These are phyloP conservation scores for Pachypanchax playfairii DNA, from an alignment of 2,113 vertebrate genomes.

Conservation along the genomic window DNA sequence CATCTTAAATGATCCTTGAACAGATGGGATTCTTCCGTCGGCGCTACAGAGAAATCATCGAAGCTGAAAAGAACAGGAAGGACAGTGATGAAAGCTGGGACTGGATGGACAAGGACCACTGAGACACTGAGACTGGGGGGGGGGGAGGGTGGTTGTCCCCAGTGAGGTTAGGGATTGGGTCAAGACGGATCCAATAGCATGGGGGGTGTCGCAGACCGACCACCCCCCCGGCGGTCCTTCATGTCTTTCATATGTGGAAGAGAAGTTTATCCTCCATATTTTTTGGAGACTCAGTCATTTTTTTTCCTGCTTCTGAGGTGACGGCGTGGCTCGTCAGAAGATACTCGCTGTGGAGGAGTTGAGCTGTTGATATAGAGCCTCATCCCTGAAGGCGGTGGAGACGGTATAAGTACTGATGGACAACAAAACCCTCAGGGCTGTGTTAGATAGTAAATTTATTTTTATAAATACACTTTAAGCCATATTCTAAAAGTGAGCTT, in stretches of 20 bases:
- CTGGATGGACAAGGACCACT: constrained; percentile 96
- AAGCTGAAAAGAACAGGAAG: constrained; percentile 95
- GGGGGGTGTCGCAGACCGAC: constrained; percentile 65
- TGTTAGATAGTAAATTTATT: constrained; percentile 89
- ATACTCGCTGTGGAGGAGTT: constrained; percentile 74
- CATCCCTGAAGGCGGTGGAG: constrained; percentile 83
- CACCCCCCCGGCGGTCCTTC: constrained; percentile 80
- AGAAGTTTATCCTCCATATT: constrained; percentile 98
- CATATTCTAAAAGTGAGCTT: constrained; percentile 88
- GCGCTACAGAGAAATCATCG: constrained; percentile 96
- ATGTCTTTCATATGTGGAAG: constrained; percentile 99
- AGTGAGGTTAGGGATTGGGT: constrained; percentile 79
- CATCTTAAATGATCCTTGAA: constrained; percentile 17
- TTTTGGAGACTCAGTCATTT: constrained; percentile 87
- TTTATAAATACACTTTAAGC: constrained; percentile 91
- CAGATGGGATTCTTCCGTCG: constrained; percentile 99
- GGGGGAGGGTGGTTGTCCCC: constrained; percentile 84
- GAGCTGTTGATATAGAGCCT: constrained; percentile 79
- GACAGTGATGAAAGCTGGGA: constrained; percentile 97
- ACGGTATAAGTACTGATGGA: constrained; percentile 83
- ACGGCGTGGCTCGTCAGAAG: constrained; percentile 79
- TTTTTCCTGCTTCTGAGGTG: constrained; percentile 85
- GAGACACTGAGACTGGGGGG: constrained; percentile 68
- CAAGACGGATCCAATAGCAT: constrained; percentile 78
- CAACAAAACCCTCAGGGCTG: constrained; percentile 93